phyloP scores from a whole-genome alignment of 2,797 vertebrate genomes.

The Darevskia nairensis region DNA sequence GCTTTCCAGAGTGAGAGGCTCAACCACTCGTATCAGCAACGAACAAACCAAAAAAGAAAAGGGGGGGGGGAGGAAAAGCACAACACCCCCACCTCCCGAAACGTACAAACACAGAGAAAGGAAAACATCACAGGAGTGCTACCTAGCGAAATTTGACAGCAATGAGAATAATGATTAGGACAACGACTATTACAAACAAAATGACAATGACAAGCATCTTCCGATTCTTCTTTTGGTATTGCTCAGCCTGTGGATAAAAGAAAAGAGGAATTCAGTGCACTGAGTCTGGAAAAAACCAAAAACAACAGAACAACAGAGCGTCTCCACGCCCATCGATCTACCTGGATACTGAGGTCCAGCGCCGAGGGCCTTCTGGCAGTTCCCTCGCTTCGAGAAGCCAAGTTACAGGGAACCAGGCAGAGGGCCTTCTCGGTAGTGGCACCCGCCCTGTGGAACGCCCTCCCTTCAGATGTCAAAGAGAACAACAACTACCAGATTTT shows the following conservation, averaged over 20 bases:
- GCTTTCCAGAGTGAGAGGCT: conserved; percentile 57
- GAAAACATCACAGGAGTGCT: conserved; percentile 63
- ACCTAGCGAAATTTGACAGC: conserved; percentile 90
- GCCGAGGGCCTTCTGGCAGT: no score
- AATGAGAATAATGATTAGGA: conserved; percentile 95
- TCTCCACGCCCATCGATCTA: no score
- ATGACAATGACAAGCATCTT: conserved; percentile 99
- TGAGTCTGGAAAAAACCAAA: no score
- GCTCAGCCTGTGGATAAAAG: conserved; percentile 88
- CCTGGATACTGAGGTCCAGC: no score
- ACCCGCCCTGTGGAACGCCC: no score
- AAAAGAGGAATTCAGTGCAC: conserved; percentile 36
- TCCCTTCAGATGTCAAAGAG: no score
- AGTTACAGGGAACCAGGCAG: no score
- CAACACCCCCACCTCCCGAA: conserved; percentile 1
- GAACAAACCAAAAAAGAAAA: not conserved
- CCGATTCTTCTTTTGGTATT: conserved; percentile 99
- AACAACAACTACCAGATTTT: no score
- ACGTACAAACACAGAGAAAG: conserved; percentile 53
- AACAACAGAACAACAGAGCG: no score
- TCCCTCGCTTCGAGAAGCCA: no score
- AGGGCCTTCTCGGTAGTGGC: no score
- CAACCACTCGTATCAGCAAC: conserved; percentile 48
- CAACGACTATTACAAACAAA: conserved; percentile 90
- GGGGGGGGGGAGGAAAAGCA: no score